Conservation (phyloP, 2,888 invertebrate genomes). For the Drosophila borborema region DNA sequence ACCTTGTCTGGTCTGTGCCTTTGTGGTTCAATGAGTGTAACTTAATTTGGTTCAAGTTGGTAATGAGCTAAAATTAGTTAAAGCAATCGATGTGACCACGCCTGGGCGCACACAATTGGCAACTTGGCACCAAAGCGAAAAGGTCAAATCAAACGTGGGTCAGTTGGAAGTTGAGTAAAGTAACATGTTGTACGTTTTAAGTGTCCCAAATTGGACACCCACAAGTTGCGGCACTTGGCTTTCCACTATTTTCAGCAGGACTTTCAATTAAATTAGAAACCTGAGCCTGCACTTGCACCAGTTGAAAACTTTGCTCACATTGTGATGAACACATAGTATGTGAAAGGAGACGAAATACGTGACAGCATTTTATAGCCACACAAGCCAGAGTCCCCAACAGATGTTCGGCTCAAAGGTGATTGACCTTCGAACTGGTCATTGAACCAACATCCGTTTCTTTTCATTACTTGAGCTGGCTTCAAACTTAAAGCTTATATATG, state of each 20-base stretch:
- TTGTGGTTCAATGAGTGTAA: constrained; percentile 54
- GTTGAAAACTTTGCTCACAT: constrained; percentile 53
- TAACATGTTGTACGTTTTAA: constrained; percentile 22
- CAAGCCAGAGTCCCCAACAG: constrained; percentile 8
- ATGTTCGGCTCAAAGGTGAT: constrained; percentile 14
- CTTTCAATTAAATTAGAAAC: constrained; percentile 75
- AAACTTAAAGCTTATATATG: not conserved
- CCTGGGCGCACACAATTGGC: constrained; percentile 24
- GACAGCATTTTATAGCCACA: constrained; percentile 57
- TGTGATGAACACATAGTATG: constrained; percentile 25
- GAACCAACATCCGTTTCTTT: constrained; percentile 28
- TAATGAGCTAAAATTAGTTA: constrained; percentile 61
- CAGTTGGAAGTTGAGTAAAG: constrained; percentile 20
- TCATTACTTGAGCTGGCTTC: constrained; percentile 16
- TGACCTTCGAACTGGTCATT: constrained; percentile 47
- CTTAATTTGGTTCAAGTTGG: constrained; percentile 52
- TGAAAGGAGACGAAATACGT: constrained; percentile 64
- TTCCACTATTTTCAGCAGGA: constrained; percentile 17
- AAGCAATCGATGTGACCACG: constrained; percentile 35
- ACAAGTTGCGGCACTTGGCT: constrained; percentile 12
- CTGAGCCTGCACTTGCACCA: constrained; percentile 43
- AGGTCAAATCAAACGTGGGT: constrained; percentile 47
- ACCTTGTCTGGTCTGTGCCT: constrained; percentile 14
- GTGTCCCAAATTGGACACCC: constrained; percentile 10
- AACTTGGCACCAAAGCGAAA: constrained; percentile 37